Evolutionary conservation across 2,888 invertebrate genomes (phyloP).

Genomic region (Dioctria linearis): DNA sequence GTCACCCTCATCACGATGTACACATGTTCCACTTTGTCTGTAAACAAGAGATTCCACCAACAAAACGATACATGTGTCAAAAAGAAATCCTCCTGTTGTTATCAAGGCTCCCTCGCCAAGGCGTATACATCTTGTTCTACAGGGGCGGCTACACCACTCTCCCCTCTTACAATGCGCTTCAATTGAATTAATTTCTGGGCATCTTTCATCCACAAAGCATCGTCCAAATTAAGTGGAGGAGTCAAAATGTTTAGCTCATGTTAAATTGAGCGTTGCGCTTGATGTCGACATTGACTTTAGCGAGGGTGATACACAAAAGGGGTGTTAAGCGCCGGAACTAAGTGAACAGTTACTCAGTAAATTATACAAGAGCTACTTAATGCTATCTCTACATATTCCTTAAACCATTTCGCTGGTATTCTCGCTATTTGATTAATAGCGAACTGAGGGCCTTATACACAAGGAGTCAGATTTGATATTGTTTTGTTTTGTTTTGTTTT

Average conservation of each 20-base stretch:
- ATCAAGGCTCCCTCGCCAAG: constrained; percentile 9
- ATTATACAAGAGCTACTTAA: constrained; percentile 45
- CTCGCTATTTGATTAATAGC: constrained; percentile 36
- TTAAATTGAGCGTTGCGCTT: constrained; percentile 53
- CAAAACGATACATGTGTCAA: constrained; percentile 58
- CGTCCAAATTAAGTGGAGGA: constrained; percentile 56
- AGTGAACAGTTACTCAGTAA: constrained; percentile 52
- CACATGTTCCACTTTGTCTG: constrained; percentile 56
- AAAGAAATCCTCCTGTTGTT: constrained; percentile 58
- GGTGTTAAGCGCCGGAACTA: constrained; percentile 53
- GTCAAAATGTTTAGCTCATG: constrained; percentile 54
- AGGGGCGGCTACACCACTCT: not conserved
- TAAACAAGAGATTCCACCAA: constrained; percentile 55
- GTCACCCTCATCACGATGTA: constrained; percentile 47
- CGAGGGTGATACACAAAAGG: constrained; percentile 36
- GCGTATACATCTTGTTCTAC: constrained; percentile 15
- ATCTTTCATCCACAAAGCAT: constrained; percentile 55
- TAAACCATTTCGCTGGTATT: constrained; percentile 10
- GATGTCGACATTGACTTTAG: constrained; percentile 26
- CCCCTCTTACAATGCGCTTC: constrained; percentile 22
- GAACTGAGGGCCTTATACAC: not conserved
- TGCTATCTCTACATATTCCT: constrained; percentile 11
- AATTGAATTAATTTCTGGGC: constrained; percentile 58
- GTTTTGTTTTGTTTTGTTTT: constrained; percentile 10
- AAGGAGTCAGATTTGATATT: not conserved